Base-by-base conservation (phyloP, 2,797 vertebrate species). In the Falco columbarius region DNA sequence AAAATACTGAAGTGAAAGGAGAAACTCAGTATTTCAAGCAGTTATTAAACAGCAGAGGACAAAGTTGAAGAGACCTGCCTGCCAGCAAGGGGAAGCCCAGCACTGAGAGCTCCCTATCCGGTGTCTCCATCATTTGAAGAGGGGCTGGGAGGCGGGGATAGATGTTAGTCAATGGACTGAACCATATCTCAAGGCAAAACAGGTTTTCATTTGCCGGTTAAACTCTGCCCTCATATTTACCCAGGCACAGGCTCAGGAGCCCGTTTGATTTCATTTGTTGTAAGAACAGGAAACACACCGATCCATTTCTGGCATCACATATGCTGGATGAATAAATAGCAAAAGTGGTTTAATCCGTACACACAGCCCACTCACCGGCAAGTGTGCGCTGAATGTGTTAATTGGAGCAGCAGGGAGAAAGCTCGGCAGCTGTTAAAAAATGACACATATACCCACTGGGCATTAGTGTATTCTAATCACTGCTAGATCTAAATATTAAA, bases 381-480 rank as follows among this genome's bases (percentile, higher is more conserved):
- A 96, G 96, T 92, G 97, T 97, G 96, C 38, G 76, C 97, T 24
- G 90, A 95, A 95, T 86, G 97, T 97, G 97, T 98, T 98, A 98
- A 98, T 98, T 98, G 97, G 97, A 98, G 98, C 98, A 98, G 98
- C 98, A 98, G 97, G 97, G 95, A 97, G 97, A 98, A 95, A 95
- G 97, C 96, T 97, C 91, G 3, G 98, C 98, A 98, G 98, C 98
- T 98, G 98, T 97, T 98, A 98, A 96, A 97, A 97, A 98, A 98
- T 96, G 97, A 98, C 97, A 98, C 96, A 89, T 94, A 98, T 98
- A 97, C 98, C 97, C 98, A 98, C 87, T 90, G 98, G 98, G 97
- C 97, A 98, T 97, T 97, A 93, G 97, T 95, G 95, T 95, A 97
- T 98, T 98, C 98, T 97, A 97, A 97, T 97, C 85, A 90, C 94